Conservation (phyloP, 1,140 invertebrate species). For the Brachionus calyciflorus region DNA sequence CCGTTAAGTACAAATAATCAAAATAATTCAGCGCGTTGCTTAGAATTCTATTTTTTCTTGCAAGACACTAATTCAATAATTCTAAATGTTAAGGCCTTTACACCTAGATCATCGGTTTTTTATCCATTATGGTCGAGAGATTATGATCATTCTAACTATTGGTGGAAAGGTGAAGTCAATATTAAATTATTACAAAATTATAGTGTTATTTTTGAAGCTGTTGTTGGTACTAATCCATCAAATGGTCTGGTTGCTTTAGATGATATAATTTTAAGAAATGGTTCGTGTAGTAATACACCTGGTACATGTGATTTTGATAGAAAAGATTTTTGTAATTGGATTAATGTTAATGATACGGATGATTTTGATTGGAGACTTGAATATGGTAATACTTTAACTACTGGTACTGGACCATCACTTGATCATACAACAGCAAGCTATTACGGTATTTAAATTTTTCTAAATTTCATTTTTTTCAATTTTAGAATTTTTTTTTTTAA, state of each 20-base stretch:
- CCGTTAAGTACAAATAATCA: background rate
- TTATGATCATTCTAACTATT: constrained; percentile 14
- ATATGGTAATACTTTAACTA: constrained; percentile 50
- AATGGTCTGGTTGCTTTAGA: constrained; percentile 42
- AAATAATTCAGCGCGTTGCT: constrained; percentile 3
- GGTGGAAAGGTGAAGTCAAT: constrained; percentile 44
- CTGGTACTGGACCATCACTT: constrained; percentile 60
- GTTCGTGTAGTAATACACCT: background rate
- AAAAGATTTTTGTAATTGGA: constrained; percentile 46
- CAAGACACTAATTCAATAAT: constrained; percentile 7
- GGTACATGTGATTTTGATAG: constrained; percentile 34
- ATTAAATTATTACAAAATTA: background rate
- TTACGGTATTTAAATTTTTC: background rate
- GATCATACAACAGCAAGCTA: constrained; percentile 63
- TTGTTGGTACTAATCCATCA: constrained; percentile 15
- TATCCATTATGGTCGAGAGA: constrained; percentile 5
- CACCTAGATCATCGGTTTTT: no score
- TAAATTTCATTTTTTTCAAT: no score
- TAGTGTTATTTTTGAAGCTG: constrained; percentile 19
- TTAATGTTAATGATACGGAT: constrained; percentile 28
- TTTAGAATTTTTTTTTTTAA: constrained; percentile 2
- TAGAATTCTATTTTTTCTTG: constrained; percentile 43
- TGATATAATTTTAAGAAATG: constrained; percentile 21
- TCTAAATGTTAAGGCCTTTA: constrained; percentile 27
- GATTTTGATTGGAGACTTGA: constrained; percentile 55